phyloP scores from a whole-genome alignment of 2,113 vertebrate genomes.

The Labeo catla region DNA sequence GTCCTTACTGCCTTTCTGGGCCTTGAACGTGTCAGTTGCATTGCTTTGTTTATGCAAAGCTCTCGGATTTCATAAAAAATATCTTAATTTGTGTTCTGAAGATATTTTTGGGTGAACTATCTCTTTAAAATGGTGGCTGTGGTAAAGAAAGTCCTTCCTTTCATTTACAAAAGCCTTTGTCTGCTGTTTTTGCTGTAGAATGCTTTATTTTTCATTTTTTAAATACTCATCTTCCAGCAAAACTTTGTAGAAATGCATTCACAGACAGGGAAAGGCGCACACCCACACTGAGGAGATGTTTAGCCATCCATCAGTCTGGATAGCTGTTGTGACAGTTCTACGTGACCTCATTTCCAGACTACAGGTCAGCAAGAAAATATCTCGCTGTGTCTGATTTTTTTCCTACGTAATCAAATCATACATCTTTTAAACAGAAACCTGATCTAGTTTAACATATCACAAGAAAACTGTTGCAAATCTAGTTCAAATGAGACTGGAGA shows the following conservation, averaged over 20 bases:
- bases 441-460: not conserved
- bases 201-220: not conserved
- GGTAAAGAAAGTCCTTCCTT: not conserved
- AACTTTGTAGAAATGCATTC: not conserved
- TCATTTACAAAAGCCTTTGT: not conserved
- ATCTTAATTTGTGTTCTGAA: too few species aligned
- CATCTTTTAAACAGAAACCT: not conserved
- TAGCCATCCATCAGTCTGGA: constrained; percentile 21
- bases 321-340: constrained; percentile 4
- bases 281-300: not conserved
- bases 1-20: too few species aligned
- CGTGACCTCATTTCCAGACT: constrained; percentile 4
- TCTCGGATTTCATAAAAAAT: too few species aligned
- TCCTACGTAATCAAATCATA: not conserved
- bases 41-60: too few species aligned
- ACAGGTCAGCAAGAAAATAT: constrained; percentile 13
- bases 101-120: too few species aligned
- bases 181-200: not conserved
- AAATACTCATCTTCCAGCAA: not conserved
- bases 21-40: too few species aligned
- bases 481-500: not conserved
- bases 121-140: not conserved
- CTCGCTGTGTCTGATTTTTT: not conserved
- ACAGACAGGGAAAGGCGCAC: not conserved
- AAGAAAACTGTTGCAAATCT: not conserved